Conservation (phyloP, 2,113 vertebrate genomes). For the Pristiophorus japonicus region DNA sequence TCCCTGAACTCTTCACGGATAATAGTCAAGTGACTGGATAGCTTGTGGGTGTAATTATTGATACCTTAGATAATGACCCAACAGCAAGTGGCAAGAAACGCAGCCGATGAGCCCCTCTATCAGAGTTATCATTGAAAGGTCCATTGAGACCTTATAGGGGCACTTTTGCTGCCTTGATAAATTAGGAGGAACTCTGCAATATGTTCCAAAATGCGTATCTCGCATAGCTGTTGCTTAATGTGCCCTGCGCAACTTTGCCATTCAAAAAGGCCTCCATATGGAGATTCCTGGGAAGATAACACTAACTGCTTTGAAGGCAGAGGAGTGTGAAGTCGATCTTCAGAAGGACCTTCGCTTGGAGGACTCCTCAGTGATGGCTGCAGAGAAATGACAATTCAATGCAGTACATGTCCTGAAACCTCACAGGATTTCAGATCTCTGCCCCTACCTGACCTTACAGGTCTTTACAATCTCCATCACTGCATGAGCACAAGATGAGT, state of each 20-base stretch:
- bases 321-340: not conserved
- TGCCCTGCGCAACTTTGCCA: not conserved
- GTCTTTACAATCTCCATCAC: not conserved
- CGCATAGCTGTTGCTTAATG: not conserved
- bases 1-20: not conserved
- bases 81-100: not conserved
- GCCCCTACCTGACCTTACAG: not conserved
- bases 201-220: not conserved
- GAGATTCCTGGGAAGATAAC: not conserved
- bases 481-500: not conserved
- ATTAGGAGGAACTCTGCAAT: not conserved
- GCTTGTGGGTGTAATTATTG: not conserved
- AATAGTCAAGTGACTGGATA: not conserved
- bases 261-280: not conserved
- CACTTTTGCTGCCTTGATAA: not conserved
- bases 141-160: no score
- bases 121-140: not conserved
- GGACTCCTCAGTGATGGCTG: not conserved
- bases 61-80: not conserved
- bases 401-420: not conserved
- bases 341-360: not conserved
- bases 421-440: not conserved
- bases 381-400: not conserved
- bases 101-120: not conserved
- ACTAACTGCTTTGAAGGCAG: not conserved